phyloP scores from a whole-genome alignment of 2,797 vertebrate species.

The Etheostoma perlongum region DNA sequence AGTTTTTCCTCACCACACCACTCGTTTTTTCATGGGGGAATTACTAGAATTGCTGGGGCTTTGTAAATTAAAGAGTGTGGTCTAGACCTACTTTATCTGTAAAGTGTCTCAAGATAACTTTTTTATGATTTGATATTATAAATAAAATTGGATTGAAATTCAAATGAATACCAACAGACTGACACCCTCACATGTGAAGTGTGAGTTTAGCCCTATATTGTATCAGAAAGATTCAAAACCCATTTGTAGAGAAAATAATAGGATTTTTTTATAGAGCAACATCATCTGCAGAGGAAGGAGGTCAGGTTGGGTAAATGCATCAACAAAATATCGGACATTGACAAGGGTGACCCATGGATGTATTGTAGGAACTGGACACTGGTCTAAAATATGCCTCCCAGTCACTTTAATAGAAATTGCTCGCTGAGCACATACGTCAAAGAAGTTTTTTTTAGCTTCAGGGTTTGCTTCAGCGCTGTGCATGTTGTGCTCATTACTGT shows the following conservation, averaged over 20 bases:
- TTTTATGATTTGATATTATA: too few species aligned
- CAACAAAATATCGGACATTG: not conserved
- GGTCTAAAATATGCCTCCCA: not conserved
- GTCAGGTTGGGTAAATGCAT: not conserved
- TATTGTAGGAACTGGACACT: not conserved
- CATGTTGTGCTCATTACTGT: not conserved
- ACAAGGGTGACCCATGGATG: not conserved
- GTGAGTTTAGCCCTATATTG: not conserved
- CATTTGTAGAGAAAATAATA: not conserved
- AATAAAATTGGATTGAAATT: too few species aligned
- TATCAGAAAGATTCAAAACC: not conserved
- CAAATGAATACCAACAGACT: too few species aligned
- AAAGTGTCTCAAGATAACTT: too few species aligned
- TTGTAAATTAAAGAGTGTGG: too few species aligned
- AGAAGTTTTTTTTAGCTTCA: not conserved
- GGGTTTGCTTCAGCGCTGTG: not conserved
- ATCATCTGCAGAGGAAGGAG: not conserved
- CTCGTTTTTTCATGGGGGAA: too few species aligned
- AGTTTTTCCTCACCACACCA: too few species aligned
- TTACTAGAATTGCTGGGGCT: too few species aligned
- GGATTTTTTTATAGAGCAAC: not conserved
- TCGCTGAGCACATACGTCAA: not conserved
- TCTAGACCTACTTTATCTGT: too few species aligned
- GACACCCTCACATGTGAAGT: too few species aligned
- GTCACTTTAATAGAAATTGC: not conserved